A percentile compares a stretch with the other conserved stretches of the same genome.
Conservation (phyloP, 2,113 vertebrate species). For the Ammodramus savannarum region DNA sequence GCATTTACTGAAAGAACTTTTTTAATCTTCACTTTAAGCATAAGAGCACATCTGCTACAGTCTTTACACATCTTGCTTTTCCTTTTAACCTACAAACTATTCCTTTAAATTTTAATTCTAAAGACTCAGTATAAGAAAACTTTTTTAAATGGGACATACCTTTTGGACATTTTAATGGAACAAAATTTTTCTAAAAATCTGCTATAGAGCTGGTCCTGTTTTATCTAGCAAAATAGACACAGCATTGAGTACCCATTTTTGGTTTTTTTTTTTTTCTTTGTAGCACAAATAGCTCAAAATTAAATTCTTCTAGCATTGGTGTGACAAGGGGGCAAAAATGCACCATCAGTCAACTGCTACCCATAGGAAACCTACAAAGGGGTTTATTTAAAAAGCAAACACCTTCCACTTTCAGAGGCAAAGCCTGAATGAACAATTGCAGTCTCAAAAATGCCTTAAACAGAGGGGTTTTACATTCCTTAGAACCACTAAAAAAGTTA, state of each 20-base stretch:
- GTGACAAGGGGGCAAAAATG: not conserved
- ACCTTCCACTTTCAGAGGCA: not conserved
- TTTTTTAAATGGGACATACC: not conserved
- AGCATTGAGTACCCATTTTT: not conserved
- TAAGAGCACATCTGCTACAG: not conserved
- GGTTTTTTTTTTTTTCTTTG: not conserved
- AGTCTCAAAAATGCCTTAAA: not conserved
- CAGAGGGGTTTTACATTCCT: not conserved
- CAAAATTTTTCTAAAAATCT: not conserved
- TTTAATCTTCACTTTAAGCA: not conserved
- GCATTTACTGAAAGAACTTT: not conserved
- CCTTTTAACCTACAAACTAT: not conserved
- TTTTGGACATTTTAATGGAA: not conserved
- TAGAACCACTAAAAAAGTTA: not conserved
- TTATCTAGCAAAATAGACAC: not conserved
- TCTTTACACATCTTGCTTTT: not conserved
- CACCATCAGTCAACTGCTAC: not conserved
- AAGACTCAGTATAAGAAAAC: not conserved
- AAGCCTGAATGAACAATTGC: not conserved
- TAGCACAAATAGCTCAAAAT: not conserved
- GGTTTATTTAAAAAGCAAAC: not conserved
- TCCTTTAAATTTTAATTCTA: not conserved
- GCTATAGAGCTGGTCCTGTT: not conserved
- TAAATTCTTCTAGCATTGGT: not conserved
- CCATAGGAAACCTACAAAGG: not conserved